Evolutionary conservation across 2,113 vertebrate genomes (phyloP).

Genomic region (Chelonoidis abingdonii): DNA sequence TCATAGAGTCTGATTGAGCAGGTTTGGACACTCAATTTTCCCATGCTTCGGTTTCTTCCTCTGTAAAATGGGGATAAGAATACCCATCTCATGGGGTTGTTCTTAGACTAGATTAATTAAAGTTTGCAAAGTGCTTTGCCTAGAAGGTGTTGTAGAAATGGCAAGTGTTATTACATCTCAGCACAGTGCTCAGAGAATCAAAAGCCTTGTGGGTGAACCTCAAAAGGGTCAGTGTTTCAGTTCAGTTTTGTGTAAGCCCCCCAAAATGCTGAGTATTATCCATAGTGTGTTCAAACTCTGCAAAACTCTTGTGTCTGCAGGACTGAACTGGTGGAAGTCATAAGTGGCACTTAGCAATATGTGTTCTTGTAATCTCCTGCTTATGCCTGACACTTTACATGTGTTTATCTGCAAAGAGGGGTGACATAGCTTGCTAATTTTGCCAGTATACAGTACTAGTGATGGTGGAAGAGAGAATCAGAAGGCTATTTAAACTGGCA

Average conservation of each 20-base stretch:
- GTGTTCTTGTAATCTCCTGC: slow-evolving; percentile 74
- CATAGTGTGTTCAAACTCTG: background rate
- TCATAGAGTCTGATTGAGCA: background rate
- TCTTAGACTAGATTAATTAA: background rate
- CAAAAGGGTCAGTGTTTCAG: background rate
- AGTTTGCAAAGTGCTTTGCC: background rate
- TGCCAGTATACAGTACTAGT: slow-evolving; percentile 48
- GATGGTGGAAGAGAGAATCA: slow-evolving; percentile 37
- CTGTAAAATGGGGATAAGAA: background rate
- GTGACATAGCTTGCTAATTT: slow-evolving; percentile 71
- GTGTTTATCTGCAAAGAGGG: slow-evolving; percentile 72
- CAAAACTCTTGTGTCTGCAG: background rate
- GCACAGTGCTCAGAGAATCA: background rate
- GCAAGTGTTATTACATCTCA: background rate
- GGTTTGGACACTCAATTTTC: background rate
- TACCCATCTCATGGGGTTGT: background rate
- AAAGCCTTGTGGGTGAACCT: background rate
- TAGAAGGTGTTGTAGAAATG: background rate
- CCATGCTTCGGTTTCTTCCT: background rate
- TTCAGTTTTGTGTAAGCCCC: background rate
- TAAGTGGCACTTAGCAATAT: slow-evolving; percentile 74
- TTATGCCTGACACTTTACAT: slow-evolving; percentile 71
- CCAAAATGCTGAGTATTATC: background rate
- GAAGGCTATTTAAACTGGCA: slow-evolving; percentile 70
- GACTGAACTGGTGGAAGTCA: background rate